A percentile compares a stretch with the other conserved stretches of the same genome.
Evolutionary conservation across 1,140 invertebrate genomes (phyloP).

Genomic region (Episyrphus balteatus): DNA sequence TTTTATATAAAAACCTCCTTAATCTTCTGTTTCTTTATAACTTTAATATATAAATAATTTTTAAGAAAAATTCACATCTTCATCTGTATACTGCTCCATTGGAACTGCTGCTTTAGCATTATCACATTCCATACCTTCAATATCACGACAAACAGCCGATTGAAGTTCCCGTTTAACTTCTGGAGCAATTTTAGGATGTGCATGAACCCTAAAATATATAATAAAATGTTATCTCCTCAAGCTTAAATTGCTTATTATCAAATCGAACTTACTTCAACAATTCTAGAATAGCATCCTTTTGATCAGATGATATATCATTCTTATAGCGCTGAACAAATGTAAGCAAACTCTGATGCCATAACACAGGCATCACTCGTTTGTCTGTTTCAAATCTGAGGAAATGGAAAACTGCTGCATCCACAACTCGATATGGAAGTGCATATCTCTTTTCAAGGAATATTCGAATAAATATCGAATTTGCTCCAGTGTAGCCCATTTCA

Average conservation of each 20-base stretch:
- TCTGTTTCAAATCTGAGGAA: conserved; percentile 87
- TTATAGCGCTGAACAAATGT: conserved; percentile 95
- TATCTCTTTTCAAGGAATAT: conserved; percentile 98
- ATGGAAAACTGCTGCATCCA: conserved; percentile 93
- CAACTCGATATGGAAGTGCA: conserved; percentile 87
- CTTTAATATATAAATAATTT: too few species aligned
- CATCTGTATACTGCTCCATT: conserved; percentile 29
- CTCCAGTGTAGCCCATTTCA: conserved; percentile 96
- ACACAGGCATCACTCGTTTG: conserved; percentile 72
- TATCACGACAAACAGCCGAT: conserved; percentile 69
- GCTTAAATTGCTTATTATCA: too few species aligned
- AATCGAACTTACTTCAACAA: conserved; percentile 46
- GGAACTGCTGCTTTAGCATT: conserved; percentile 15
- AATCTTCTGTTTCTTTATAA: too few species aligned
- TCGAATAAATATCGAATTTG: conserved; percentile 90
- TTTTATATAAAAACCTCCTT: too few species aligned
- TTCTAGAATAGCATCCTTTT: conserved; percentile 73
- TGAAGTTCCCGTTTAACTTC: conserved; percentile 79
- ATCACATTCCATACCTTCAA: conserved; percentile 44
- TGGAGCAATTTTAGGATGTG: conserved; percentile 68
- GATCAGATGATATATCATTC: conserved; percentile 84
- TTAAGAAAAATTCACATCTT: conserved; percentile 14
- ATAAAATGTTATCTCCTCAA: neutral
- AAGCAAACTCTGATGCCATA: conserved; percentile 94
- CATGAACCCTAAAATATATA: conserved; percentile 46